Evolutionary conservation across 2,888 invertebrate species (phyloP).

Genomic region (Halocaridina rubra): DNA sequence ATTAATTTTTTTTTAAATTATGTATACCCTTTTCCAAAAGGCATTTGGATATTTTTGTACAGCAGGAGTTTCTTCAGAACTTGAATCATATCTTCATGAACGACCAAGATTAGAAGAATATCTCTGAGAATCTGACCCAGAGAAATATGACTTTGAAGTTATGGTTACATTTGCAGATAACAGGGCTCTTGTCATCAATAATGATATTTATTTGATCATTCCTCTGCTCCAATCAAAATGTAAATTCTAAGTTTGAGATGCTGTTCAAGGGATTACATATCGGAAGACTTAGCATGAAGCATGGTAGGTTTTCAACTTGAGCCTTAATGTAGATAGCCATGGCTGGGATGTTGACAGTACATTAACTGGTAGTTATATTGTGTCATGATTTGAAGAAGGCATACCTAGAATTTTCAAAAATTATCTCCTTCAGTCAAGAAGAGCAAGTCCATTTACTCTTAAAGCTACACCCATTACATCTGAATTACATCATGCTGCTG

Average conservation of each 20-base stretch:
- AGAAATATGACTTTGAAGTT: conserved; percentile 10
- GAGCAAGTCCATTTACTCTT: not conserved
- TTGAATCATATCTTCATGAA: not conserved
- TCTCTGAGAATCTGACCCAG: not conserved
- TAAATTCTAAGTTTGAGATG: not conserved
- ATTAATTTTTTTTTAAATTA: too few relatives aligned
- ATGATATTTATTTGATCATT: conserved; percentile 40
- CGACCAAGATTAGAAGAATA: conserved; percentile 49
- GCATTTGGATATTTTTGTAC: conserved; percentile 27
- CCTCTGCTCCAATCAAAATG: not conserved
- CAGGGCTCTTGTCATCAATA: conserved; percentile 22
- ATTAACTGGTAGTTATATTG: not conserved
- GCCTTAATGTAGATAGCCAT: not conserved
- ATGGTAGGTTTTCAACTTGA: conserved; percentile 15
- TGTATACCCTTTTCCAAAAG: conserved; percentile 39
- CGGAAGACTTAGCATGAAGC: conserved; percentile 10
- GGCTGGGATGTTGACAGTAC: conserved; percentile 1
- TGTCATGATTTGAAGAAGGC: not conserved
- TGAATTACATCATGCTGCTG: not conserved
- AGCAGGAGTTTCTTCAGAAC: not conserved
- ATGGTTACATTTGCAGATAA: conserved; percentile 19
- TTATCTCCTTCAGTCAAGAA: not conserved
- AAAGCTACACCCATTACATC: not conserved
- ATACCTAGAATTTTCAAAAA: conserved; percentile 20
- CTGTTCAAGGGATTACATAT: conserved; percentile 29